phyloP scores from a whole-genome alignment of 2,113 vertebrate species.

The Merops nubicus region DNA sequence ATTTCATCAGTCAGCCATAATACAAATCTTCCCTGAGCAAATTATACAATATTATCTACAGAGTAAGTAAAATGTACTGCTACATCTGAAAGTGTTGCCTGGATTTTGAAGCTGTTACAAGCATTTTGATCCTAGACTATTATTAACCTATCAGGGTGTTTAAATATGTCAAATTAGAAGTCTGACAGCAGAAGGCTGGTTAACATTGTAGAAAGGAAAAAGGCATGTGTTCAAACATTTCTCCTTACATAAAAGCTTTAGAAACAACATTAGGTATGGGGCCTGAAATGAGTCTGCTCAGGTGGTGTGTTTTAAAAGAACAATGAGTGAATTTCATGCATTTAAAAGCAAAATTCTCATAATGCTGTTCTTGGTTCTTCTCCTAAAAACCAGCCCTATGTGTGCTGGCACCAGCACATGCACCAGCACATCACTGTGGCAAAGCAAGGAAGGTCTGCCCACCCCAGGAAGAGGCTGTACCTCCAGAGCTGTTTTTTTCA shows the following conservation, averaged over 20 bases:
- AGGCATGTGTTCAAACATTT: neutral
- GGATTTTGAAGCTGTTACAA: neutral
- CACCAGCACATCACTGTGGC: neutral
- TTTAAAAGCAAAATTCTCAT: neutral
- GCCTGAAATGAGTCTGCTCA: neutral
- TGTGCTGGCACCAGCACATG: neutral
- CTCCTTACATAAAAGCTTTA: neutral
- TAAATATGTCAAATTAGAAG: conserved; percentile 29
- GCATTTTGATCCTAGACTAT: conserved; percentile 10
- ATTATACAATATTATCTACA: neutral
- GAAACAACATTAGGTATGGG: neutral
- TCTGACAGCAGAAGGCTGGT: conserved; percentile 31
- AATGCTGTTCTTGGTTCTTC: neutral
- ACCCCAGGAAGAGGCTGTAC: rapidly evolving
- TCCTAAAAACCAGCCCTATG: neutral
- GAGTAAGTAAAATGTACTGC: neutral
- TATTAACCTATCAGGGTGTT: conserved; percentile 30
- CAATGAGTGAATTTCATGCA: neutral
- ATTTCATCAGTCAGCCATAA: neutral
- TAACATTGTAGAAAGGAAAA: neutral
- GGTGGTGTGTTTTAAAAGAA: neutral
- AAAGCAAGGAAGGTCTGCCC: neutral
- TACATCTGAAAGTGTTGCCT: neutral
- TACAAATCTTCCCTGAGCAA: conserved; percentile 6
- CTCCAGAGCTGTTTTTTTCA: neutral